A percentile compares a stretch with the other conserved stretches of the same genome.
Conservation (phyloP, 2,113 vertebrate species). For the Struthidea cinerea region DNA sequence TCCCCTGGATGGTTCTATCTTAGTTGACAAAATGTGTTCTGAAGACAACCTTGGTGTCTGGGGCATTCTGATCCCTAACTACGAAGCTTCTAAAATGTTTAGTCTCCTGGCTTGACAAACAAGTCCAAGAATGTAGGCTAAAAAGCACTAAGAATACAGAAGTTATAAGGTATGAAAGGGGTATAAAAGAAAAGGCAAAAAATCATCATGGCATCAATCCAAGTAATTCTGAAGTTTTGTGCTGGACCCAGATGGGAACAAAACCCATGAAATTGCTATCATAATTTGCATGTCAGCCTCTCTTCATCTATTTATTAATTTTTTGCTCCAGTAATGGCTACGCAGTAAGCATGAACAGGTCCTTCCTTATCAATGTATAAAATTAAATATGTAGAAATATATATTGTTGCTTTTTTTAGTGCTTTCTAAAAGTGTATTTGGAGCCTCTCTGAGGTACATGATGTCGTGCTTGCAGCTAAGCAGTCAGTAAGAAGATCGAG, state of each 20-base stretch:
- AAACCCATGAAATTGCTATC: background rate
- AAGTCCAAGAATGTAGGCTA: no score
- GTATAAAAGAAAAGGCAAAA: no score
- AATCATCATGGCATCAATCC: no score
- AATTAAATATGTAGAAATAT: background rate
- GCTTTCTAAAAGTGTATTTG: background rate
- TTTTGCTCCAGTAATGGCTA: background rate
- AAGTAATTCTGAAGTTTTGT: background rate
- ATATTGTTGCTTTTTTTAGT: background rate
- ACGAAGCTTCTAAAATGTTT: no score
- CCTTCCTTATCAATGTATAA: background rate
- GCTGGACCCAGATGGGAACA: background rate
- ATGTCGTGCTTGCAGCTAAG: background rate
- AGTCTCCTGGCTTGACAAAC: no score
- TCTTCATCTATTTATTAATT: background rate
- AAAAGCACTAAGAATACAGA: no score
- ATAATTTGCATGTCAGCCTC: background rate
- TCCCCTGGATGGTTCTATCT: no score
- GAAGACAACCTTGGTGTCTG: no score
- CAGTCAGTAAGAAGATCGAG: background rate
- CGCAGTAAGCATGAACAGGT: background rate
- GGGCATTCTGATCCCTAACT: no score
- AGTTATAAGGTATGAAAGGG: no score
- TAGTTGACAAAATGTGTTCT: no score
- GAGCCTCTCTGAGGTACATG: background rate